phyloP scores from a whole-genome alignment of 2,888 invertebrate genomes.

The Andrena praecox region DNA sequence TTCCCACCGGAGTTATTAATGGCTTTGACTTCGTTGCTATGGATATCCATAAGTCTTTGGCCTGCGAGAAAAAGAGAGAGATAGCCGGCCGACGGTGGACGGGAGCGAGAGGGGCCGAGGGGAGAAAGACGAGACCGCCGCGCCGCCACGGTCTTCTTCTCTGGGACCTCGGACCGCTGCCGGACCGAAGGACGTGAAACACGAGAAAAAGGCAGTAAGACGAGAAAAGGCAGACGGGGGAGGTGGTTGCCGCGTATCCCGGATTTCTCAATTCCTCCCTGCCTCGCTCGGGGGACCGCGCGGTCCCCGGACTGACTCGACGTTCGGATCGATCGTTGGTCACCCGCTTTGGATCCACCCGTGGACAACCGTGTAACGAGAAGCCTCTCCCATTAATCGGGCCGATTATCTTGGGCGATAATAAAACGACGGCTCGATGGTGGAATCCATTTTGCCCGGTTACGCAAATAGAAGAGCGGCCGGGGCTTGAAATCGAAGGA shows the following conservation, averaged over 20 bases:
- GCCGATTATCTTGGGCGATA: constrained; percentile 30
- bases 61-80: constrained; percentile 66
- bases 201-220: constrained; percentile 71
- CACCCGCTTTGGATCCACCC: background rate
- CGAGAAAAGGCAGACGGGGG: constrained; percentile 60
- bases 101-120: constrained; percentile 34
- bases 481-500: constrained; percentile 55
- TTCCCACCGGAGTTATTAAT: constrained; percentile 84
- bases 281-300: background rate
- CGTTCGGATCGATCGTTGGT: background rate
- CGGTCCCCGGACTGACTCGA: background rate
- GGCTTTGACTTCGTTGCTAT: constrained; percentile 85
- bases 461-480: constrained; percentile 26
- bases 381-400: background rate
- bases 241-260: constrained; percentile 45
- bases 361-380: background rate
- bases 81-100: constrained; percentile 27
- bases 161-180: constrained; percentile 67
- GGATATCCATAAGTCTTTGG: constrained; percentile 85
- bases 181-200: constrained; percentile 71
- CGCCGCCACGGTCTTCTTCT: constrained; percentile 63
- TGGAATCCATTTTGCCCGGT: constrained; percentile 30
- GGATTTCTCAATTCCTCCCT: constrained; percentile 59
- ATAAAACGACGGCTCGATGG: constrained; percentile 18
- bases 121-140: constrained; percentile 60